Conservation (phyloP, 2,797 vertebrate species). For the Pipistrellus kuhlii region DNA sequence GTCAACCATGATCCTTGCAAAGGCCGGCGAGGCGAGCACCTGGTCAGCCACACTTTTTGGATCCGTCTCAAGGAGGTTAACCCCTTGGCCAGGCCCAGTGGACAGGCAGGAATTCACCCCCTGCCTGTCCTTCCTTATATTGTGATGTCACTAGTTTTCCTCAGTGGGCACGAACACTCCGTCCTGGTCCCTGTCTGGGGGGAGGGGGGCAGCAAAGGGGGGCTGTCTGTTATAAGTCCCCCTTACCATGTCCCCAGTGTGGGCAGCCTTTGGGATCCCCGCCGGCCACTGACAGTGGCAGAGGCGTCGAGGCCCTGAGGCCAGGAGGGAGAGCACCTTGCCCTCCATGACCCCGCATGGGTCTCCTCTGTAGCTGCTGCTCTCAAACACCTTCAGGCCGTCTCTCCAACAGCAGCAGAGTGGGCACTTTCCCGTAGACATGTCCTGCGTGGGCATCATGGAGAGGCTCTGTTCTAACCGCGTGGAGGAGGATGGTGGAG, state of each 20-base stretch:
- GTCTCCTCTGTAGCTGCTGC: neutral
- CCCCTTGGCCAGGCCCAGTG: neutral
- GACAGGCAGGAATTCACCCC: neutral
- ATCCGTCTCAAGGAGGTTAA: neutral
- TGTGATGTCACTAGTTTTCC: neutral
- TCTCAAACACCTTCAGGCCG: neutral
- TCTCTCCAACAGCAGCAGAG: neutral
- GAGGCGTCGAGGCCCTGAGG: neutral
- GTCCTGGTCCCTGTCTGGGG: neutral
- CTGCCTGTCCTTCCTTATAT: neutral
- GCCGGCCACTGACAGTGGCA: neutral
- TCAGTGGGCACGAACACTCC: neutral
- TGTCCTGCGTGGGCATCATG: rapidly evolving
- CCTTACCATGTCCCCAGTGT: neutral
- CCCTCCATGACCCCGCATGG: neutral
- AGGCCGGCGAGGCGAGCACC: neutral
- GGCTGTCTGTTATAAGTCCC: neutral
- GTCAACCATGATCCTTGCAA: neutral
- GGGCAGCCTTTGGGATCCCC: neutral
- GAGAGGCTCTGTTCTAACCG: neutral
- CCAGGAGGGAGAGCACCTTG: neutral
- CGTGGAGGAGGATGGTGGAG: neutral
- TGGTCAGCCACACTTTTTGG: neutral
- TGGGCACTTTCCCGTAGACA: neutral
- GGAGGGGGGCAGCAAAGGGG: neutral